Percentiles rank a stretch among this genome's conserved stretches.
phyloP scores from a whole-genome alignment of 2,888 invertebrate species.

The Oasisia sp. region DNA sequence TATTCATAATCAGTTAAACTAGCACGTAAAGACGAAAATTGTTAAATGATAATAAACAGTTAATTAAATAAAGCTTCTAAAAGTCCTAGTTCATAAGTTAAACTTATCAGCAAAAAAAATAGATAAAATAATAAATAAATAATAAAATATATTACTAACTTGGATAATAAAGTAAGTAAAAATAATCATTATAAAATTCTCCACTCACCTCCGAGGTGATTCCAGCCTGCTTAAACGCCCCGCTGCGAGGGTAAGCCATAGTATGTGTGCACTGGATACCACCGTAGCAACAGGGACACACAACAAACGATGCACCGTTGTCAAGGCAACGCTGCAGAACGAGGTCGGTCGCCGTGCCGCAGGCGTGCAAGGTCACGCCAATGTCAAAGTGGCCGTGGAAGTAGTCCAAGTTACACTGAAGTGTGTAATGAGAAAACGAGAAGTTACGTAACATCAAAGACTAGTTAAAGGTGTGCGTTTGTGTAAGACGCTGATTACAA shows the following conservation, averaged over 20 bases:
- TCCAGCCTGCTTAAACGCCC: constrained; percentile 46
- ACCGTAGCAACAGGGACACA: constrained; percentile 96
- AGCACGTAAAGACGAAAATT: no score
- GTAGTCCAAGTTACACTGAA: constrained; percentile 90
- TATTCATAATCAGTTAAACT: no score
- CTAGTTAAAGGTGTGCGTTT: no score
- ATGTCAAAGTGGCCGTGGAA: constrained; percentile 82
- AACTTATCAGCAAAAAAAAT: no score
- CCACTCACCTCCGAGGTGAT: constrained; percentile 37
- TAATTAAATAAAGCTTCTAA: no score
- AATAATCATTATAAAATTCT: neutral
- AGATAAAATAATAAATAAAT: no score
- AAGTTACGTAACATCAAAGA: neutral
- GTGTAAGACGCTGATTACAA: no score
- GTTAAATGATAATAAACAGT: no score
- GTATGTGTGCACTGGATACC: constrained; percentile 83
- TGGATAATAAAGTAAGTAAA: no score
- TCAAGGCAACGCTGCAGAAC: constrained; percentile 85
- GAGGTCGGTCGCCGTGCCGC: constrained; percentile 93
- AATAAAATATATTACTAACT: no score
- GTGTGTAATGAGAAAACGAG: neutral
- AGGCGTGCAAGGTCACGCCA: constrained; percentile 91
- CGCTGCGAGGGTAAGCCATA: constrained; percentile 84
- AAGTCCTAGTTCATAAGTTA: no score
- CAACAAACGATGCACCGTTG: constrained; percentile 82